phyloP scores from a whole-genome alignment of 2,113 vertebrate genomes.

The Hassar affinis region DNA sequence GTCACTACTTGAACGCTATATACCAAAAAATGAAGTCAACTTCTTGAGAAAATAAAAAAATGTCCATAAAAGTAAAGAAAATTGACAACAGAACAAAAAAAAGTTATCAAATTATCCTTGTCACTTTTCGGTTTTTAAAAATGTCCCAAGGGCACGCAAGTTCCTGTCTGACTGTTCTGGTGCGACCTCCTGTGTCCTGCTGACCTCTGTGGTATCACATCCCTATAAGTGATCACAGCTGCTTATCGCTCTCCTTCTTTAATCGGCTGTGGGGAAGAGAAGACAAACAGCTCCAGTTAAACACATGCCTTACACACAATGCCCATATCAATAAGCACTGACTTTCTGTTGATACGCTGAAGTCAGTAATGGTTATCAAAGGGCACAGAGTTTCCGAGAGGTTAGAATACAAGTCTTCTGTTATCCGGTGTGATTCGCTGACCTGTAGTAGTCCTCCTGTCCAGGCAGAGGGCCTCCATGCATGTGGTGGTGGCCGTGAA shows the following conservation, averaged over 20 bases:
- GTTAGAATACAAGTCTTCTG: background rate
- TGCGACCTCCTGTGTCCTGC: constrained; percentile 76
- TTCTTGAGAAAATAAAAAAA: constrained; percentile 60
- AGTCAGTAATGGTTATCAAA: background rate
- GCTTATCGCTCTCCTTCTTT: constrained; percentile 99
- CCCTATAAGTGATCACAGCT: constrained; percentile 84
- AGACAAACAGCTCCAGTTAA: constrained; percentile 8
- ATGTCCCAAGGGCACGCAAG: constrained; percentile 70
- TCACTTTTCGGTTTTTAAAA: constrained; percentile 73
- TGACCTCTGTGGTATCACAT: constrained; percentile 64
- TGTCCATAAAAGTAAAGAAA: constrained; percentile 64
- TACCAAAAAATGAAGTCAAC: constrained; percentile 74
- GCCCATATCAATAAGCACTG: background rate
- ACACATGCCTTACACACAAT: background rate
- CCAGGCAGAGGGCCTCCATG: constrained; percentile 90
- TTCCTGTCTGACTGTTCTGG: constrained; percentile 75
- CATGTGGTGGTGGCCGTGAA: constrained; percentile 93
- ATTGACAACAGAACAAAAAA: constrained; percentile 65
- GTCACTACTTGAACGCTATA: constrained; percentile 81
- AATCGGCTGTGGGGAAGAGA: constrained; percentile 81
- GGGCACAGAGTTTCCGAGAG: background rate
- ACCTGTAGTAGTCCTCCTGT: constrained; percentile 99
- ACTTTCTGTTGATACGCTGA: background rate
- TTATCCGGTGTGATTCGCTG: constrained; percentile 7
- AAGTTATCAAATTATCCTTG: constrained; percentile 81